phyloP scores from a whole-genome alignment of 2,888 invertebrate species.

The Perizoma flavofasciatum region DNA sequence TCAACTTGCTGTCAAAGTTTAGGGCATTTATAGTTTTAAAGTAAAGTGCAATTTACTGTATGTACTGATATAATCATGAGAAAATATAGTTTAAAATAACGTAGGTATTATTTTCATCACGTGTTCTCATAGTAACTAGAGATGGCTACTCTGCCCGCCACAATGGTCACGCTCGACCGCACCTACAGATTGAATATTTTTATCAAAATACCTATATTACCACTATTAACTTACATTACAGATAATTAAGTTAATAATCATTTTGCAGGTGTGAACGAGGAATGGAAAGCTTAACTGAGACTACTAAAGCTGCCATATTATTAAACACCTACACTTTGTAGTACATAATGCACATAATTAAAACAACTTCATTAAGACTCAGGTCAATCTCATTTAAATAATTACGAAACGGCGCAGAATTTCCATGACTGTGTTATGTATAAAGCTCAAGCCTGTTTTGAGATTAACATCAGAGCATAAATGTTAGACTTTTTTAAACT shows the following conservation, averaged over 20 bases:
- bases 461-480: slow-evolving; percentile 13
- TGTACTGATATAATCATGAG: too few relatives aligned
- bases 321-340: slow-evolving; percentile 26
- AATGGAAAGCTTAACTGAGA: slow-evolving; percentile 13
- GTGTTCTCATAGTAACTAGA: slow-evolving; percentile 62
- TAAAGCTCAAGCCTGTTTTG: slow-evolving; percentile 31
- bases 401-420: slow-evolving; percentile 25
- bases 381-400: slow-evolving; percentile 36
- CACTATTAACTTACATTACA: neutral
- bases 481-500: neutral
- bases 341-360: slow-evolving; percentile 25
- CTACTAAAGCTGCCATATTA: slow-evolving; percentile 12
- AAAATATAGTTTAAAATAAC: too few relatives aligned
- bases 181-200: slow-evolving; percentile 28
- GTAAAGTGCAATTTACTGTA: too few relatives aligned
- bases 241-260: too few relatives aligned
- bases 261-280: slow-evolving; percentile 15
- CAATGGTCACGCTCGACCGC: slow-evolving; percentile 50
- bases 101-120: slow-evolving; percentile 48
- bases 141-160: slow-evolving; percentile 39
- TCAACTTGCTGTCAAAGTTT: too few relatives aligned
- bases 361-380: slow-evolving; percentile 28
- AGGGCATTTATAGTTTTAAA: too few relatives aligned
- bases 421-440: slow-evolving; percentile 23
- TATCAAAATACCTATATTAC: slow-evolving; percentile 1